Percentiles rank a stretch among this genome's conserved stretches.
These are phyloP conservation scores for Protobothrops mucrosquamatus DNA, from an alignment of 2,113 vertebrate species.

Conservation along the genomic window DNA sequence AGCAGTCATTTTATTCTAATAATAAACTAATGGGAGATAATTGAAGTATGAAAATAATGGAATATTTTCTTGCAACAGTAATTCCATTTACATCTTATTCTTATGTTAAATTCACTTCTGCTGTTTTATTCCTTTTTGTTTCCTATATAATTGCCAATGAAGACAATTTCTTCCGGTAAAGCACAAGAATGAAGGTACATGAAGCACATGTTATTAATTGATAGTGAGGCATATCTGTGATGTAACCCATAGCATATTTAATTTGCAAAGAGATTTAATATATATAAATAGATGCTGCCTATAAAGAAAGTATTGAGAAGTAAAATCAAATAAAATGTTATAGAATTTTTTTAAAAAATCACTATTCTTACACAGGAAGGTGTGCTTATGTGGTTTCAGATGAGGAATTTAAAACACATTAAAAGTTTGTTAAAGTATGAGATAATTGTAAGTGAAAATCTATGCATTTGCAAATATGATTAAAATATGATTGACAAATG, in stretches of 20 bases:
- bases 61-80: constrained; percentile 10
- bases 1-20: constrained; percentile 40
- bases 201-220: constrained; percentile 11
- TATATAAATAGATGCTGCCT: neutral
- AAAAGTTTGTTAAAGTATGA: neutral
- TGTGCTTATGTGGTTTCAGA: neutral
- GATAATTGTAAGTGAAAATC: neutral
- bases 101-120: constrained; percentile 24
- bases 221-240: neutral
- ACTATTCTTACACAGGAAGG: neutral
- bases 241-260: constrained; percentile 1
- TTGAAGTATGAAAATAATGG: constrained; percentile 31
- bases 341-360: neutral
- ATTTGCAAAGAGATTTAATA: neutral
- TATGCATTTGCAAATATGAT: neutral
- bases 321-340: neutral
- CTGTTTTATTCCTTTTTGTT: constrained; percentile 29
- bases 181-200: neutral
- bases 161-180: constrained; percentile 16
- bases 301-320: neutral
- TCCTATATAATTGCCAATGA: constrained; percentile 28
- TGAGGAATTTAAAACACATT: neutral
- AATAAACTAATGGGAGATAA: constrained; percentile 36
- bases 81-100: constrained; percentile 39
- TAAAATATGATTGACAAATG: neutral